Evolutionary conservation across 2,797 vertebrate species (phyloP).

Genomic region (Chlorospingus semifuscus): DNA sequence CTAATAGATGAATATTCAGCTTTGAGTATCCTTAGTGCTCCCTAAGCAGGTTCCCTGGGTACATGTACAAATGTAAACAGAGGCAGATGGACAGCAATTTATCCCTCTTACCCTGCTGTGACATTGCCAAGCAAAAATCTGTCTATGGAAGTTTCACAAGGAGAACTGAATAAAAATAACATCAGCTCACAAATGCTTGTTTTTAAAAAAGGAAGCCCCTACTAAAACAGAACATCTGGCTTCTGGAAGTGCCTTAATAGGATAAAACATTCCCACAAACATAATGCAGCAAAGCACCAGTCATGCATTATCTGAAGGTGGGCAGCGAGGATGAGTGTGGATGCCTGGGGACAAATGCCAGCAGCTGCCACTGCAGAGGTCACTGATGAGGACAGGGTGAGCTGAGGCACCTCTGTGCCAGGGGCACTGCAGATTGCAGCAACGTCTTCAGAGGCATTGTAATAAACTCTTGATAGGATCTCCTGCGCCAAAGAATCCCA

Average conservation of each 20-base stretch:
- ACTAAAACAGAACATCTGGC: background rate
- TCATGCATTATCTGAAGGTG: background rate
- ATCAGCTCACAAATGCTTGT: background rate
- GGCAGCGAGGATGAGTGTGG: background rate
- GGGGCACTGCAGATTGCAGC: background rate
- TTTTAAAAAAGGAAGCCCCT: background rate
- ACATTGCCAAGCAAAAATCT: background rate
- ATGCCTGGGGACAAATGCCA: background rate
- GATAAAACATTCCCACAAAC: background rate
- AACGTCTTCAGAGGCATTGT: background rate
- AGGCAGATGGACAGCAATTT: background rate
- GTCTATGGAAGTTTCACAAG: background rate
- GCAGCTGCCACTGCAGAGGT: background rate
- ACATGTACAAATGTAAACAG: background rate
- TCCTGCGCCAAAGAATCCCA: background rate
- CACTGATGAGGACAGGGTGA: background rate
- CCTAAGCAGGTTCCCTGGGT: background rate
- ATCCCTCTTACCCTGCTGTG: background rate
- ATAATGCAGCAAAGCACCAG: background rate
- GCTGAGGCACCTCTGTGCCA: background rate
- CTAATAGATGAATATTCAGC: background rate
- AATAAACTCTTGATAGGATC: background rate
- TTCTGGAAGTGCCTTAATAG: slow-evolving; percentile 1
- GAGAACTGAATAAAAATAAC: slow-evolving; percentile 34
- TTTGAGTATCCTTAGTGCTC: background rate